Evolutionary conservation across 2,113 vertebrate species (phyloP), one percentile per base, ranked within the genome.

Genomic region (Strix uralensis): DNA sequence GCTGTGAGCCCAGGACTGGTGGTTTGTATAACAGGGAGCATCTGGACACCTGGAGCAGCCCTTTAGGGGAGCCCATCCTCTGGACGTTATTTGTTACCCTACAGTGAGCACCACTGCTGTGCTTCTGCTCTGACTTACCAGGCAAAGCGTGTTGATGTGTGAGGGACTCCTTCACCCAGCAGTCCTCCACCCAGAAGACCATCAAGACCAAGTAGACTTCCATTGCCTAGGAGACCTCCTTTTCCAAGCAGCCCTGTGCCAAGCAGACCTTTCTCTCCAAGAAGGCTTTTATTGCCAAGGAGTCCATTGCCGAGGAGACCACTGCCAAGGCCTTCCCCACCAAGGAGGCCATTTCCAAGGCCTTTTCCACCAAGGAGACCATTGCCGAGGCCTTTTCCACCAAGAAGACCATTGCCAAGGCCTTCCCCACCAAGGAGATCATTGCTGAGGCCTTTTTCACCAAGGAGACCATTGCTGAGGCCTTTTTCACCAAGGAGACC

Each of bases 101-200:
- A 44, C 40, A 67, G 47, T 0, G 9, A 81, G 4, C 32, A 34
- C 18, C 36, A 26, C 8, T 3, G 1, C 1, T 2, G 29, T 15
- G 58, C 63, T 57, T 49, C 62, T 90, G 52, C 65, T 44, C 55
- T n/a, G 46, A 88, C 97, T 96, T 82, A 97, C 97, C 96, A 97
- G 44, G 57, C 13, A 0, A 74, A 81, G 44, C 0, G 65, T 11
- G 86, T 27, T 15, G 90, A 27, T 18, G 42, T 32, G 21, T 3
- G 32, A 23, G 42, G 23, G 51, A 22, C 29, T 22, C 32, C 81
- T 5, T 5, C 29, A 30, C 58, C 67, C 32, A 94, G 91, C 23
- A 96, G 79, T 14, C 77, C 52, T 69, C 25, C 87, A 29, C 55
- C 72, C 63, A 92, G 62, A 10, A 95, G 30, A 30, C 90, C 57